Base-by-base conservation (phyloP, 2,888 invertebrate genomes). In the Pristionchus entomophagus region DNA sequence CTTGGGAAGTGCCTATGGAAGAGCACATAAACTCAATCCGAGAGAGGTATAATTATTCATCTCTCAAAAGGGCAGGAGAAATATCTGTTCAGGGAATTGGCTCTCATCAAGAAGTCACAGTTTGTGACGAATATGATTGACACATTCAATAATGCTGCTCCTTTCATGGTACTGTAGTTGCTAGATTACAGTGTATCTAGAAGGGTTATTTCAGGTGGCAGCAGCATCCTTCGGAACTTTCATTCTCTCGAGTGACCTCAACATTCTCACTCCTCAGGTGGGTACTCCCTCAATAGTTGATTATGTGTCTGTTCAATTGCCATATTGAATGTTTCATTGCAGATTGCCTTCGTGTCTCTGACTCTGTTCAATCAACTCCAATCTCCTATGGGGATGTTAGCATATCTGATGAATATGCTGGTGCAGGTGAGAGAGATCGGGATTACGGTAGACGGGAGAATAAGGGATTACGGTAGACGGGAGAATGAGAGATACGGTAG, bases 331-430 rank as follows among this genome's bases (percentile, higher is more conserved):
- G 45, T 45, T 14, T 45, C 45, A 45, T 45, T 45, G 45, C 95
- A 96, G 94, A 97, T 96, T 94, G 98, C 98, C 93, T 99, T 99
- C 95, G 97, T 98, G 93, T 97, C 98, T 93, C 95, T 99, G 93
- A 97, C 98, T 94, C 96, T 98, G 94, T 97, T 99, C 96, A 98
- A 98, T 95, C 97, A 98, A 93, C 96, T 99, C 93, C 96, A 98
- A 94, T 97, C 97, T 94, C 98, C 98, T 93, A 95, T 99, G 94
- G 96, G 97, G 94, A 96, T 98, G 96, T 96, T 97, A 84, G 96
- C 92, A 8, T 65, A 91, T 41, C 87, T 92, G 22, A 91, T 93
- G 84, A 90, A 90, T 78, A 89, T 90, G 86, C 86, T 89, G 2
- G 91, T 92, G 10, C 92, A 92, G 86, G 91, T 91, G 4, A 1